Evolutionary conservation across 2,113 vertebrate species (phyloP), one percentile per base, ranked within the genome.

Genomic region (Python bivittatus): DNA sequence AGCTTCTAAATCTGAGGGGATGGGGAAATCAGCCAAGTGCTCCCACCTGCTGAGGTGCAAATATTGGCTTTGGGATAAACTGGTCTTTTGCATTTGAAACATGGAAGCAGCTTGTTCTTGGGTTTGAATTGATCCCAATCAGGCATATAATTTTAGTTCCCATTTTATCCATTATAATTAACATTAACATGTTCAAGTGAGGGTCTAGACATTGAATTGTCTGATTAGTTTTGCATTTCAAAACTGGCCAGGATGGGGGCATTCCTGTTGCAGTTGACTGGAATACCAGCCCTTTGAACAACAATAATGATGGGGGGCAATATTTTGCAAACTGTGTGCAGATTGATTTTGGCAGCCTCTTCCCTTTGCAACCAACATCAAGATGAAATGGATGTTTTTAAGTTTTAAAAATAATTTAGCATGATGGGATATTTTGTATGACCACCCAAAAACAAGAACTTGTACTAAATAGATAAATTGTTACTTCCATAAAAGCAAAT

Each of bases 161-260:
- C 2, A 15, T 58, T 93, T 88, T 95, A 89, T 94, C 90, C 86
- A 91, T 86, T 20, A 93, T 94, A 94, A 88, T 94, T 68, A 92
- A 95, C 93, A 93, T 94, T 94, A 95, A 94, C 91, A 92, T 3
- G 29, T 93, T 95, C 94, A 93, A 93, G 90, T 93, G 91, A 90
- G 44, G 53, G 61, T 52, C 88, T 88, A 88, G 88, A 88, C 58
- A 17, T 13, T 57, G 17, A 87, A 88, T 44, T 52, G 88, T 64
- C 88, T 44, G 22, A 1, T n/a, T 85, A 91, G 95, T 96, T 97
- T 96, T 97, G 95, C 96, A 96, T 95, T 95, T 96, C 95, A 96
- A 97, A 97, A 96, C 94, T 11, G 38, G 44, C 44, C 57, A 17
- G n/a, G 29, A 86, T 53, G 44, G 94, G 96, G 92, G 94, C 93